These are phyloP conservation scores for Perca flavescens DNA, from an alignment of 2,113 vertebrate species.

Conservation along the genomic window DNA sequence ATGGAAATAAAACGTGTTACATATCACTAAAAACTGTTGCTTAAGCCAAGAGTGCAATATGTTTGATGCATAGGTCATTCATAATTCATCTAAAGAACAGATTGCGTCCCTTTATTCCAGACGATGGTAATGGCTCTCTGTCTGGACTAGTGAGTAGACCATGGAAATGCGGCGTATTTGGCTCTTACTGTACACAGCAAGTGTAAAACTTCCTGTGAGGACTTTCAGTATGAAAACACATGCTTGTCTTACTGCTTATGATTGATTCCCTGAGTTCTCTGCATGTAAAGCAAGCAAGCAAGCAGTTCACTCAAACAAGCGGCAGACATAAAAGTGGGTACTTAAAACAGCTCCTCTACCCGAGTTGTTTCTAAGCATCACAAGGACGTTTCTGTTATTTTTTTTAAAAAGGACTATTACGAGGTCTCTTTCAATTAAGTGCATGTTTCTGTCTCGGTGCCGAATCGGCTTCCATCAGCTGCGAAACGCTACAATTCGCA, in stretches of 20 bases:
- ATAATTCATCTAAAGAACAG: not conserved
- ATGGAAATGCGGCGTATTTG: not conserved
- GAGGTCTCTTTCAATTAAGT: conserved; percentile 67
- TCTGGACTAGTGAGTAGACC: not conserved
- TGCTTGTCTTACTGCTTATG: not conserved
- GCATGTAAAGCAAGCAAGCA: conserved; percentile 19
- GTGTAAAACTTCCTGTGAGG: conserved; percentile 15
- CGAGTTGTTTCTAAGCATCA: conserved; percentile 26
- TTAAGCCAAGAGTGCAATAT: not conserved
- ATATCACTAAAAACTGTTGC: not conserved
- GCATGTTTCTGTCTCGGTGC: conserved; percentile 51
- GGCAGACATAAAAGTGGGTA: conserved; percentile 38
- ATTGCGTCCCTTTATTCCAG: conserved; percentile 23
- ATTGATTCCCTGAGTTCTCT: conserved; percentile 10
- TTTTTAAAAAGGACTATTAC: conserved; percentile 15
- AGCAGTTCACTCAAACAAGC: conserved; percentile 34
- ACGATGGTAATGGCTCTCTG: not conserved
- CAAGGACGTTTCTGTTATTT: conserved; percentile 49
- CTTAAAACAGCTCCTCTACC: conserved; percentile 37
- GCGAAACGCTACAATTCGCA: conserved; percentile 27
- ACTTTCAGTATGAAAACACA: conserved; percentile 2
- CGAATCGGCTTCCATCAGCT: conserved; percentile 43
- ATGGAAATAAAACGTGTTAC: conserved; percentile 2
- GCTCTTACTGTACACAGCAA: conserved; percentile 1
- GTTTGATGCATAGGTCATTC: conserved; percentile 1